Conservation (phyloP, 2,797 vertebrate genomes). For the Enteromius anoplus region DNA sequence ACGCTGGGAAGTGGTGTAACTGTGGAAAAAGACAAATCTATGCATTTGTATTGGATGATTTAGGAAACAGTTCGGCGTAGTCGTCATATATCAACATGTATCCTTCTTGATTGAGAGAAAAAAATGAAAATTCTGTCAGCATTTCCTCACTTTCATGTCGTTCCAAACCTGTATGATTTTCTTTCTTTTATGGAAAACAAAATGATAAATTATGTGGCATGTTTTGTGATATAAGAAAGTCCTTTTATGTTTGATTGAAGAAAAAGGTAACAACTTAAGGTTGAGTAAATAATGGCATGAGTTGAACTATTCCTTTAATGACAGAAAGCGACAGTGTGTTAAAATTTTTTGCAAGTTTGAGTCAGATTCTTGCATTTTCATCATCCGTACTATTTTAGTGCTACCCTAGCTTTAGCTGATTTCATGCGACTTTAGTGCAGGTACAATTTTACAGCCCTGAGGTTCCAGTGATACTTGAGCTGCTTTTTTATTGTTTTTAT, state of each 20-base stretch:
- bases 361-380: conserved; percentile 1
- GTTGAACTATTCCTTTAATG: background rate
- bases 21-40: conserved; percentile 41
- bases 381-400: background rate
- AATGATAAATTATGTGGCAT: background rate
- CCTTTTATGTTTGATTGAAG: background rate
- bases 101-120: background rate
- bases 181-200: background rate
- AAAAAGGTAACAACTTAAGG: background rate
- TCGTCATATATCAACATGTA: background rate
- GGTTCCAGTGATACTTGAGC: background rate
- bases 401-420: background rate
- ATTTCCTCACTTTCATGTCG: background rate
- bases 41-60: conserved; percentile 22
- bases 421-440: background rate
- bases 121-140: background rate
- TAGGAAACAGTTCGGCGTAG: background rate
- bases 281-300: background rate
- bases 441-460: conserved; percentile 5
- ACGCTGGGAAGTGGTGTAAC: conserved; percentile 39
- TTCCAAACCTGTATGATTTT: conserved; percentile 2
- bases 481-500: background rate
- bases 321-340: background rate
- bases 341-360: background rate
- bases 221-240: background rate